A percentile compares a stretch with the other conserved stretches of the same genome.
Conservation (phyloP, 2,113 vertebrate species). For the Tympanuchus pallidicinctus region DNA sequence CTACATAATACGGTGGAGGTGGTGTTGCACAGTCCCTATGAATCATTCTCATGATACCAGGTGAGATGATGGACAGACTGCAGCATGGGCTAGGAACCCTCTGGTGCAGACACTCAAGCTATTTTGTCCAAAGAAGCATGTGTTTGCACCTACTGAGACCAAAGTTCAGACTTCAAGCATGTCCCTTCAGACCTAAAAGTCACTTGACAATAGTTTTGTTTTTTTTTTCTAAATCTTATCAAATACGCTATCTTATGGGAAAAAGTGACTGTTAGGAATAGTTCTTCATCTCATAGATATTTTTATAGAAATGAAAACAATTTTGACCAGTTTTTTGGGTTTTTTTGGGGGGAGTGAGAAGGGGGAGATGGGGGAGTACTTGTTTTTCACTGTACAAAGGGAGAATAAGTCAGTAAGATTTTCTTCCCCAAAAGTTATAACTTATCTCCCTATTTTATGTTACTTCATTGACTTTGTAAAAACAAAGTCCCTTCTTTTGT, state of each 20-base stretch:
- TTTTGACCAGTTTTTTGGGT: neutral
- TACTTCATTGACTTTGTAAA: neutral
- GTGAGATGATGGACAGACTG: neutral
- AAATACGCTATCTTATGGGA: neutral
- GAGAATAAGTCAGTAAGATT: neutral
- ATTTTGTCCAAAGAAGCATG: neutral
- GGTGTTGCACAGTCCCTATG: neutral
- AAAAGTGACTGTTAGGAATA: neutral
- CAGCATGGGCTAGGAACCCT: neutral
- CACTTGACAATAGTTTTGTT: rapidly evolving
- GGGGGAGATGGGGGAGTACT: neutral
- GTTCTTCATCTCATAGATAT: neutral
- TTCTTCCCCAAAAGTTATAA: rapidly evolving
- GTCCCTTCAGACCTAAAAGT: neutral
- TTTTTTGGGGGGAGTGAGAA: neutral
- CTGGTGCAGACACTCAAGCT: rapidly evolving
- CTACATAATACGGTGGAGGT: rapidly evolving
- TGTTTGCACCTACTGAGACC: neutral
- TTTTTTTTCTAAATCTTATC: neutral
- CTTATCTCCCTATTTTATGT: neutral
- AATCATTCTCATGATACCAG: neutral
- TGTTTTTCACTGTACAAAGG: neutral
- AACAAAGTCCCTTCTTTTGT: neutral
- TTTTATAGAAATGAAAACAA: neutral
- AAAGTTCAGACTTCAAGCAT: neutral